A percentile compares a stretch with the other conserved stretches of the same genome.
Conservation (phyloP, 2,113 vertebrate genomes). For the Brachyhypopomus gauderio region DNA sequence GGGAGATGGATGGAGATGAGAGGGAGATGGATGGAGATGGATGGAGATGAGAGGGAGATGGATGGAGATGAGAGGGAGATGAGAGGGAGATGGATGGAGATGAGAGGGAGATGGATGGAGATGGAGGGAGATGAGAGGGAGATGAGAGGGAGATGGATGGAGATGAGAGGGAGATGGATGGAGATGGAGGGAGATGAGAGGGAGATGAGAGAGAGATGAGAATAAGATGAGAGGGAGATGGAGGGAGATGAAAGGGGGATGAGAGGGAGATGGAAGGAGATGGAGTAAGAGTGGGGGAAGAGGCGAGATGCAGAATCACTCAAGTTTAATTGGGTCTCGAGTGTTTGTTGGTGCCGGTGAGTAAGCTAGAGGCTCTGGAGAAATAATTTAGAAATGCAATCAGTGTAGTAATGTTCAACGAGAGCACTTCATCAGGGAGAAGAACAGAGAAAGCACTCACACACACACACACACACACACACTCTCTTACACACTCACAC, state of each 20-base stretch:
- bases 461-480: not conserved
- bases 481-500: too few relatives aligned
- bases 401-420: conserved; percentile 21
- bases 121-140: too few relatives aligned
- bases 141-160: not conserved
- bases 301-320: conserved; percentile 24
- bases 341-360: conserved; percentile 64
- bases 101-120: too few relatives aligned
- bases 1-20: too few relatives aligned
- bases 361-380: conserved; percentile 9
- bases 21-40: too few relatives aligned
- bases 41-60: too few relatives aligned
- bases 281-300: not conserved
- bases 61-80: too few relatives aligned
- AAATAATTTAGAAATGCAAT: conserved; percentile 34
- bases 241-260: too few relatives aligned
- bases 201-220: too few relatives aligned
- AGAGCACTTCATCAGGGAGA: conserved; percentile 34
- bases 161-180: not conserved
- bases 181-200: too few relatives aligned
- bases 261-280: not conserved
- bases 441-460: not conserved
- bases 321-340: conserved; percentile 58
- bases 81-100: too few relatives aligned
- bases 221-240: too few relatives aligned